These are phyloP conservation scores for Molothrus ater DNA, from an alignment of 2,797 vertebrate genomes.

Conservation along the genomic window DNA sequence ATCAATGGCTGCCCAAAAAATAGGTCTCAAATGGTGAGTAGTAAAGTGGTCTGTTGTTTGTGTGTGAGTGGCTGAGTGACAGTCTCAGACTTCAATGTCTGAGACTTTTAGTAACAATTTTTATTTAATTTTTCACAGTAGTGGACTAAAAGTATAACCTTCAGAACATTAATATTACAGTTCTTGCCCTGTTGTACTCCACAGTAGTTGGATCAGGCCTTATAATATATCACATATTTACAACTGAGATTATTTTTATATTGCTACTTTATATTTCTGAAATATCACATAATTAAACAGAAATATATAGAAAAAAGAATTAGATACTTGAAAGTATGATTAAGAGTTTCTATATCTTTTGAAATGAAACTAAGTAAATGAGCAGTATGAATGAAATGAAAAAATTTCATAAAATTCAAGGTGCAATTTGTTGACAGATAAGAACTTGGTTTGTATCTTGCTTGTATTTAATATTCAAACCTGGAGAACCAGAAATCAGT, in stretches of 20 bases:
- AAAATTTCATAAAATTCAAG: not conserved
- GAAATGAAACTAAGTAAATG: not conserved
- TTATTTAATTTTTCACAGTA: not conserved
- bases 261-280: not conserved
- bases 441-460: not conserved
- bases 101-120: not conserved
- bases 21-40: conserved; percentile 96
- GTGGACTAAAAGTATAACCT: not conserved
- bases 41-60: not conserved
- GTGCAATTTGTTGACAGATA: not conserved
- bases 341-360: not conserved
- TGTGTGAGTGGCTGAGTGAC: not conserved
- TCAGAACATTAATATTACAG: not conserved
- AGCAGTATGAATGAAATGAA: not conserved
- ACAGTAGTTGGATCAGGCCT: not conserved
- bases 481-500: not conserved
- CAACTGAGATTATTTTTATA: not conserved
- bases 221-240: not conserved
- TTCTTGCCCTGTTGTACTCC: not conserved
- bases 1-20: conserved; percentile 98
- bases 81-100: not conserved
- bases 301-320: not conserved
- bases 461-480: not conserved
- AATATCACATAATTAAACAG: not conserved
- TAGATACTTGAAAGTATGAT: not conserved